Percentiles rank a stretch among this genome's conserved stretches.
phyloP scores from a whole-genome alignment of 2,888 invertebrate species.

The Heteropelma amictum region DNA sequence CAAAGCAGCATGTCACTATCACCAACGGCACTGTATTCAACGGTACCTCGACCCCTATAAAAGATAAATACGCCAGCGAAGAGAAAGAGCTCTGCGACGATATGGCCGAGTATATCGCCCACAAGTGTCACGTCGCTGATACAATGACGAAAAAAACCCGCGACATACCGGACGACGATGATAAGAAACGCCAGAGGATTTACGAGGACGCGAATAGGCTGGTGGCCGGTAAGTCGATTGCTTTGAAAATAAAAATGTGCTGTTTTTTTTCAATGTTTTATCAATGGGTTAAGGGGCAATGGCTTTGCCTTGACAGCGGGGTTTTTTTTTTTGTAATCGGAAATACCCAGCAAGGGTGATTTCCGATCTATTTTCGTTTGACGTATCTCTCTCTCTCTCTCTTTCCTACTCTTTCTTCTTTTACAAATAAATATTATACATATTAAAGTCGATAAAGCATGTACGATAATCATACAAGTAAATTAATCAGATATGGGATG shows the following conservation, averaged over 20 bases:
- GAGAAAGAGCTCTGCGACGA: conserved; percentile 76
- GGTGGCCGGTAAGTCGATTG: conserved; percentile 74
- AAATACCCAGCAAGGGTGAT: conserved; percentile 29
- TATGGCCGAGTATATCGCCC: conserved; percentile 75
- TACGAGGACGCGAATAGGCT: conserved; percentile 75
- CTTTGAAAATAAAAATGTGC: background rate
- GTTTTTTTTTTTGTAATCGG: conserved; percentile 16
- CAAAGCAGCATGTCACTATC: conserved; percentile 75
- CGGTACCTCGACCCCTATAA: conserved; percentile 77
- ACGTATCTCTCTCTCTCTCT: conserved; percentile 28
- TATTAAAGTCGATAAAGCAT: conserved; percentile 46
- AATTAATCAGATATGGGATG: conserved; percentile 21
- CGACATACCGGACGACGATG: conserved; percentile 71
- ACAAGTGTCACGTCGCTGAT: conserved; percentile 72
- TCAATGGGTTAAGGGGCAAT: conserved; percentile 74
- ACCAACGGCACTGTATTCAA: conserved; percentile 77
- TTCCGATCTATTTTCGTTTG: conserved; percentile 25
- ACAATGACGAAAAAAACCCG: conserved; percentile 73
- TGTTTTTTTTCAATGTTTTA: conserved; percentile 7
- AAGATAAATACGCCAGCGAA: conserved; percentile 77
- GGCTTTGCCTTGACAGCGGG: conserved; percentile 64
- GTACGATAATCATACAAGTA: conserved; percentile 42
- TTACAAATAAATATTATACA: conserved; percentile 11
- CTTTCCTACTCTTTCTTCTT: conserved; percentile 10
- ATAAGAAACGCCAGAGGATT: conserved; percentile 73